Conservation (phyloP, 2,797 vertebrate species). For the Ctenosaura bakeri region DNA sequence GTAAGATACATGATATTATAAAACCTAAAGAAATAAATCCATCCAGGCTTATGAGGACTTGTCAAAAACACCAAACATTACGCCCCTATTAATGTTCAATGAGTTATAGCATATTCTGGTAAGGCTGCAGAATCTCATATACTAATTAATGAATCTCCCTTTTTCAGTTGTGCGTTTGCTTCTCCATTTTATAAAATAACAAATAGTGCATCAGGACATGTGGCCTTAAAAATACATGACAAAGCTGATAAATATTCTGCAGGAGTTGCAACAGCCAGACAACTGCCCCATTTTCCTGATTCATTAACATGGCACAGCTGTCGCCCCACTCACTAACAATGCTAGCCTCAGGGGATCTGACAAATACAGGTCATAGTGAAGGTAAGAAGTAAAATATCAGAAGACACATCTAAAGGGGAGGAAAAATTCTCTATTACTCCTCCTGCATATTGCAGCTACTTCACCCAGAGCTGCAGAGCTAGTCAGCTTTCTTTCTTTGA, state of each 20-base stretch:
- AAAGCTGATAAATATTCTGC: conserved; percentile 39
- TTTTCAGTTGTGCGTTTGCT: background rate
- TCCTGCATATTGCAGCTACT: conserved; percentile 17
- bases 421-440: background rate
- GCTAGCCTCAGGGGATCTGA: conserved; percentile 13
- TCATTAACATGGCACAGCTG: conserved; percentile 66
- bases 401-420: conserved; percentile 58
- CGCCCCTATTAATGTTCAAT: background rate
- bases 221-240: conserved; percentile 12
- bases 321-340: conserved; percentile 37
- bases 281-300: conserved; percentile 27
- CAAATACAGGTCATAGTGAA: conserved; percentile 59
- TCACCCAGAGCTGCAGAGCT: background rate
- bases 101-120: background rate
- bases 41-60: background rate
- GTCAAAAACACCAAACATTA: background rate
- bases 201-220: rapidly evolving
- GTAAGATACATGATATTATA: background rate
- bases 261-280: conserved; percentile 35
- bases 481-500: conserved; percentile 17
- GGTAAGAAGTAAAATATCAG: conserved; percentile 52
- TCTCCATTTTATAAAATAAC: background rate
- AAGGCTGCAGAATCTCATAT: conserved; percentile 3
- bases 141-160: conserved; percentile 8
- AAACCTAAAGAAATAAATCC: background rate